These are phyloP conservation scores for Petrocephalus sullivani DNA, from an alignment of 2,797 vertebrate genomes.

Conservation along the genomic window DNA sequence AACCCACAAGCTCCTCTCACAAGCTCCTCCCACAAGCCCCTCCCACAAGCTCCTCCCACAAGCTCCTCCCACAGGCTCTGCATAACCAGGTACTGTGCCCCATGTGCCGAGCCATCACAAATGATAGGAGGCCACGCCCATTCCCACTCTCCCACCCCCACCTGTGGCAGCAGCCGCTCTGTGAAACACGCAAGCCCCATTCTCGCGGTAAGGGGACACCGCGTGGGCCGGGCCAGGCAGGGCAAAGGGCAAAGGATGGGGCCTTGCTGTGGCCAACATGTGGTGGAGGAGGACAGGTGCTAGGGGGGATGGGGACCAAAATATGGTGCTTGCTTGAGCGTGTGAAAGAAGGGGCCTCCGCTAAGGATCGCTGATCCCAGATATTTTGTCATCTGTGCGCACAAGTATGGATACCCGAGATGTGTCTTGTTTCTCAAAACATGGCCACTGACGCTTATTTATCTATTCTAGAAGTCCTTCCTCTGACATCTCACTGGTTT, in stretches of 20 bases:
- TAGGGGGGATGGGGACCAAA: neutral
- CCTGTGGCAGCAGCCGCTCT: neutral
- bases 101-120: neutral
- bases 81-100: neutral
- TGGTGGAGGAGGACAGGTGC: neutral
- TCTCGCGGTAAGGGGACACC: neutral
- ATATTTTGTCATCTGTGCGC: neutral
- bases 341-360: neutral
- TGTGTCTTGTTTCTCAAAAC: neutral
- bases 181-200: neutral
- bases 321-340: neutral
- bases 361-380: neutral
- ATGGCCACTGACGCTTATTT: neutral
- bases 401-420: neutral
- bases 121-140: neutral
- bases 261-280: neutral
- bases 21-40: no score
- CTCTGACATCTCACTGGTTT: neutral
- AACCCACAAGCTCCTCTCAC: neutral
- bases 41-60: neutral
- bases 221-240: neutral
- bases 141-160: neutral
- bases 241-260: neutral
- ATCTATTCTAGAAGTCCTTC: neutral
- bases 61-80: neutral